Base-by-base conservation (phyloP, 2,113 vertebrate species). In the Glaucomys volans region DNA sequence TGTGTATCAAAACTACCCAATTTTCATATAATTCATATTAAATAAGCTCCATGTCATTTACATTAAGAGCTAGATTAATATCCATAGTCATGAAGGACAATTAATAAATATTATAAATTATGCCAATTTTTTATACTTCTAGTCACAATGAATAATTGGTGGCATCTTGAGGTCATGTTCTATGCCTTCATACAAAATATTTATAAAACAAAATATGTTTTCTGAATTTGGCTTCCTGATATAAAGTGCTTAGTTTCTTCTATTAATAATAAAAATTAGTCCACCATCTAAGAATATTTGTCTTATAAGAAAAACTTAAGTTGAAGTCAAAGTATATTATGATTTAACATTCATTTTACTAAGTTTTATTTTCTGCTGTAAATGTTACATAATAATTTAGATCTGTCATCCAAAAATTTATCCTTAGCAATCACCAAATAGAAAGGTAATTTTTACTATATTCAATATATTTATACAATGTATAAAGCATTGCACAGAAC, bases 81-180 rank as follows among this genome's bases (percentile, higher is more conserved):
- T 28, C 17, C 30, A 87, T 20, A 32, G 57, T 9, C 24, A 86
- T 52, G 6, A 86, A 95, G n/a, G 30, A 8, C 18, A 97, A 89
- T 79, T 94, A 67, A 62, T 8, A 83, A 64, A 89, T 77, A 86
- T 93, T 85, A 84, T 75, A 91, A 95, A 95, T 77, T 66, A 94
- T 52, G 14, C 5, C 64, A 76, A 37, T 24, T 71, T 57, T 84
- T 66, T 81, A 84, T 57, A 54, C 62, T 81, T 87, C 42, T 1
- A 32, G 42, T 69, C 13, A 84, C 20, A 94, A 71, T 66, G 20
- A 9, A n/a, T 88, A 95, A 95, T 54, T 84, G 32, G 50, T 75
- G 30, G 35, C 50, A 82, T 79, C 24, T 44, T 87, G 50, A 79
- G 47, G 89, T 92, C 30, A 91, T 85, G 16, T 57, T 66, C 85